Conservation (phyloP, 2,888 invertebrate species). For the Ennomos erosarius region DNA sequence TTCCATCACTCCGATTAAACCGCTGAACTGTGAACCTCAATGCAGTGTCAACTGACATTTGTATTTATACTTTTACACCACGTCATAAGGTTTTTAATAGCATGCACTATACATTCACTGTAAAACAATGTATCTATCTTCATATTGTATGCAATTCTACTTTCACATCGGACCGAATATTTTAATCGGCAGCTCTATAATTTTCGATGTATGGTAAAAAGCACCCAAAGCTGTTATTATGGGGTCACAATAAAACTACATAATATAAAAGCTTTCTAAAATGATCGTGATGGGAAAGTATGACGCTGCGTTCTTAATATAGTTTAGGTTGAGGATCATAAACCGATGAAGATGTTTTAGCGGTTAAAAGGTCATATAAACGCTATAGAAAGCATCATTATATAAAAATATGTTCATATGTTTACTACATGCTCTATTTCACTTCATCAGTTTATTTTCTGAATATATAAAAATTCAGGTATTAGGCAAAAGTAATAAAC, state of each 20-base stretch:
- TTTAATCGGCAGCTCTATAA: conserved; percentile 41
- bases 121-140: conserved; percentile 28
- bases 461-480: too few relatives aligned
- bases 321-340: background rate
- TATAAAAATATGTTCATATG: too few relatives aligned
- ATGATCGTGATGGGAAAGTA: conserved; percentile 27
- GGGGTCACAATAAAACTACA: conserved; percentile 27
- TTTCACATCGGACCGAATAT: conserved; percentile 51
- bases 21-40: conserved; percentile 49
- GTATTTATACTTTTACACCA: conserved; percentile 16
- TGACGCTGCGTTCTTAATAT: conserved; percentile 8
- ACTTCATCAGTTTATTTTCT: too few relatives aligned
- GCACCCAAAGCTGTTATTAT: conserved; percentile 26
- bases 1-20: conserved; percentile 42
- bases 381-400: too few relatives aligned
- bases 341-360: background rate
- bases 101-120: background rate
- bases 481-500: too few relatives aligned
- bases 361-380: too few relatives aligned
- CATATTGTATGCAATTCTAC: conserved; percentile 50
- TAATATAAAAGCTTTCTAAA: conserved; percentile 27
- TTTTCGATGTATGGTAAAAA: conserved; percentile 35
- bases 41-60: conserved; percentile 17
- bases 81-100: conserved; percentile 22
- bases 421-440: too few relatives aligned